These are phyloP conservation scores for Diadema setosum DNA, from an alignment of 35 echinoderm and acorn worm species.

Conservation along the genomic window DNA sequence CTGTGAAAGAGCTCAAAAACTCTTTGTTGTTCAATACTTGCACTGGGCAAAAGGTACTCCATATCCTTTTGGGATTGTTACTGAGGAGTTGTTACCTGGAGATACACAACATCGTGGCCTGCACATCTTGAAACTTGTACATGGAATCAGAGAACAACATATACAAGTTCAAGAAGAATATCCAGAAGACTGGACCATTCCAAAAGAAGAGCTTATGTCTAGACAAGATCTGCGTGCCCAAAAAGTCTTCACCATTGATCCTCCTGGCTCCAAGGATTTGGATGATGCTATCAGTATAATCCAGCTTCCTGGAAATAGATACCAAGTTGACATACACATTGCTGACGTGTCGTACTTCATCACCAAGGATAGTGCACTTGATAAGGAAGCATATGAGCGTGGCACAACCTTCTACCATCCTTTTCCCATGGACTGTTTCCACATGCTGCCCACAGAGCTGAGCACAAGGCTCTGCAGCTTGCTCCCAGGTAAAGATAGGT, in stretches of 20 bases:
- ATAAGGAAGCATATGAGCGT: constrained; percentile 68
- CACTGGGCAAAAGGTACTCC: constrained; percentile 50
- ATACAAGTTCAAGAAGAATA: too few relatives aligned
- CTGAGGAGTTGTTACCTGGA: constrained; percentile 64
- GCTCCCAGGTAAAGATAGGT: constrained; percentile 19
- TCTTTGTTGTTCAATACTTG: constrained; percentile 87
- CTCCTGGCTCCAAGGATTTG: constrained; percentile 60
- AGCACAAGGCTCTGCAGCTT: constrained; percentile 64
- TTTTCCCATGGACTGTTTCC: constrained; percentile 29
- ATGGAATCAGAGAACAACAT: constrained; percentile 67
- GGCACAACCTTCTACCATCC: constrained; percentile 68
- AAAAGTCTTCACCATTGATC: constrained; percentile 84
- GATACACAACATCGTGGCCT: constrained; percentile 50
- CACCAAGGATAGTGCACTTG: constrained; percentile 35
- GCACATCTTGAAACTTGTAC: constrained; percentile 66
- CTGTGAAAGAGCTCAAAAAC: constrained; percentile 46
- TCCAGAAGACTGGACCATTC: constrained; percentile 72
- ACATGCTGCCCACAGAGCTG: constrained; percentile 78
- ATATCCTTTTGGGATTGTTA: constrained; percentile 81
- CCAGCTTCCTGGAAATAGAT: background rate
- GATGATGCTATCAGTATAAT: constrained; percentile 89
- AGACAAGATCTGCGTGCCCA: constrained; percentile 39
- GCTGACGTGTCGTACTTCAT: constrained; percentile 95
- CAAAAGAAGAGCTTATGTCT: constrained; percentile 38
- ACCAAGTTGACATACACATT: constrained; percentile 82